Evolutionary conservation across 2,888 invertebrate genomes (phyloP), one percentile per base, ranked within the genome.

Genomic region (Lithophane socia): DNA sequence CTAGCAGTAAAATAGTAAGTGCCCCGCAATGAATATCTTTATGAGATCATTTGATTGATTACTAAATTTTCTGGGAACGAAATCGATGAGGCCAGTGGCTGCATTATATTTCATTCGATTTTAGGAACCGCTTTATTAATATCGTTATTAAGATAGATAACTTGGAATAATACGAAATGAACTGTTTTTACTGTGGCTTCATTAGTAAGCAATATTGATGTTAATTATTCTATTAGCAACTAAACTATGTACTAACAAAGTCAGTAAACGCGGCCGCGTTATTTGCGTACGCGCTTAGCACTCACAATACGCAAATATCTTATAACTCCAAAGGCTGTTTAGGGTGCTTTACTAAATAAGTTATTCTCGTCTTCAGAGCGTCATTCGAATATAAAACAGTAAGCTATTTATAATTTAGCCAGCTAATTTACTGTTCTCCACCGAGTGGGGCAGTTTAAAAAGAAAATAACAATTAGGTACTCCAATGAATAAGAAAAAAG

Each of bases 41-140:
- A 94, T 94, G 93, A 92, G 92, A 92, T 92, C 91, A 92, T 93
- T 94, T 94, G 94, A 95, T 94, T 95, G 95, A 95, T 94, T 94
- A 92, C 92, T 90, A 86, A 94, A 94, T 92, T 92, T 92, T 91
- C 90, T 81, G 69, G 85, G 83, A 88, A 85, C 73, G 71, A 82
- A 87, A 90, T 86, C 86, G 82, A 84, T 82, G 77, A 66, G 52
- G 21, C 61, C 61, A 77, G 73, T 76, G 42, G 67, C 70, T 60
- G 58, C 69, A 72, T 77, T 68, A 61, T 75, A 73, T 68, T 69
- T 66, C 72, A 58, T 80, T 58, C 16, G 24, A 37, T 66, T 73
- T 64, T 58, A 61, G 18, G 54, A 37, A 73, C 47, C n/a, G 44
- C 47, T 69, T 68, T 42, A 70, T 75, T 75, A 64, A 60, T 66